phyloP scores from a whole-genome alignment of 2,888 invertebrate species.

The Zootermopsis nevadensis region DNA sequence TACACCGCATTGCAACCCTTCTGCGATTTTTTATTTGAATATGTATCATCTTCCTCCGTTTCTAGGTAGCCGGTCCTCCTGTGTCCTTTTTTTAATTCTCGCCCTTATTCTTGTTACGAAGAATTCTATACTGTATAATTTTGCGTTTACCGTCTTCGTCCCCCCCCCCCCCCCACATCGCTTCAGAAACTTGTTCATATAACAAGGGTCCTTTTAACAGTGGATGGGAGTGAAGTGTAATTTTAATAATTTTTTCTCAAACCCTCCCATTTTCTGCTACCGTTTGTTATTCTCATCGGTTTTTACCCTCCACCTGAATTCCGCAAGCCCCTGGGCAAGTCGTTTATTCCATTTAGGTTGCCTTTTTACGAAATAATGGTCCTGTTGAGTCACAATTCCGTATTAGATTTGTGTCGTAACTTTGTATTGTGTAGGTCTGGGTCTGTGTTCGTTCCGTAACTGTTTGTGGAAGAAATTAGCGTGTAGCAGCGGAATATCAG shows the following conservation, averaged over 20 bases:
- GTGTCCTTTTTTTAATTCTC: slow-evolving; percentile 1
- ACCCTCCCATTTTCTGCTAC: background rate
- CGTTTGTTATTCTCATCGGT: slow-evolving; percentile 22
- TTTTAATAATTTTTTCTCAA: slow-evolving; percentile 5
- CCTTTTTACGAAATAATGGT: background rate
- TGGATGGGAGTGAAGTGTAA: slow-evolving; percentile 7
- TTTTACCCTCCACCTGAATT: background rate
- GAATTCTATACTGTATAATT: slow-evolving; percentile 23
- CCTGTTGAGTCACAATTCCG: slow-evolving; percentile 4
- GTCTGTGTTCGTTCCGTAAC: too few species aligned
- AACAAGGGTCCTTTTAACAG: background rate
- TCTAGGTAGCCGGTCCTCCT: background rate
- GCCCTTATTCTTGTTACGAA: slow-evolving; percentile 1
- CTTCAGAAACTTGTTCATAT: background rate
- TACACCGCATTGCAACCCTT: background rate
- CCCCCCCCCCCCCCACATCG: background rate
- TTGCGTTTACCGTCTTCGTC: background rate
- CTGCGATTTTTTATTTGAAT: background rate
- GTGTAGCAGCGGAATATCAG: too few species aligned
- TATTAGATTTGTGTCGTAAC: background rate
- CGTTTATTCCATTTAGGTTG: slow-evolving; percentile 4
- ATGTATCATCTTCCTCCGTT: background rate
- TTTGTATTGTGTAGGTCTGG: background rate
- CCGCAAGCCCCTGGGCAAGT: background rate
- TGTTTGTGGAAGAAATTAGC: too few species aligned